These are phyloP conservation scores for Halocynthia roretzi DNA, from an alignment of 23 tunicate genomes.

Conservation along the genomic window DNA sequence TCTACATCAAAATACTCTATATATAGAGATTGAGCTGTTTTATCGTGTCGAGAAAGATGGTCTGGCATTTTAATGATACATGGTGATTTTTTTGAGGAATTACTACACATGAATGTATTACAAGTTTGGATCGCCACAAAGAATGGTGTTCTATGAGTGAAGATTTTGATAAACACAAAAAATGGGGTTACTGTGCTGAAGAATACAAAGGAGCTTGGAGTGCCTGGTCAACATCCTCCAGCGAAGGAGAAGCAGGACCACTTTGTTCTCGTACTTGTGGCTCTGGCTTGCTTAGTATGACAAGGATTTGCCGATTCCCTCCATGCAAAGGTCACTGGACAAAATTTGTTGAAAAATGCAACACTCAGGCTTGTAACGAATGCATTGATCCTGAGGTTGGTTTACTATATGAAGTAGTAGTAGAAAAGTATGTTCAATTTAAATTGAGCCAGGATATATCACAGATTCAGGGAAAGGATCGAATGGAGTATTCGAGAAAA, in stretches of 20 bases:
- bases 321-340: constrained; percentile 36
- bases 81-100: constrained; percentile 1
- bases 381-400: constrained; percentile 35
- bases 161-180: constrained; percentile 53
- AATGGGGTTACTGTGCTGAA: constrained; percentile 71
- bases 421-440: too few species aligned
- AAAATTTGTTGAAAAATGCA: constrained; percentile 34
- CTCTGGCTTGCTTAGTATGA: constrained; percentile 23
- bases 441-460: too few species aligned
- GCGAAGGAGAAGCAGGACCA: constrained; percentile 3
- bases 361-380: constrained; percentile 53
- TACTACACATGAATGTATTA: not conserved
- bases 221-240: constrained; percentile 13
- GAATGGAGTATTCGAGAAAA: too few species aligned
- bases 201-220: constrained; percentile 44
- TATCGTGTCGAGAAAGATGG: too few species aligned
- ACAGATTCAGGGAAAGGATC: too few species aligned
- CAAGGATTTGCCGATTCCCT: constrained; percentile 33
- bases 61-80: too few species aligned
- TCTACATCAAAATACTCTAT: too few species aligned
- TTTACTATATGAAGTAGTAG: not conserved
- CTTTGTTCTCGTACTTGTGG: constrained; percentile 48
- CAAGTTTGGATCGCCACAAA: not conserved
- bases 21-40: too few species aligned
- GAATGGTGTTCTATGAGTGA: constrained; percentile 78